These are phyloP conservation scores for Teleiodes luculella DNA, from an alignment of 2,888 invertebrate species.

Conservation along the genomic window DNA sequence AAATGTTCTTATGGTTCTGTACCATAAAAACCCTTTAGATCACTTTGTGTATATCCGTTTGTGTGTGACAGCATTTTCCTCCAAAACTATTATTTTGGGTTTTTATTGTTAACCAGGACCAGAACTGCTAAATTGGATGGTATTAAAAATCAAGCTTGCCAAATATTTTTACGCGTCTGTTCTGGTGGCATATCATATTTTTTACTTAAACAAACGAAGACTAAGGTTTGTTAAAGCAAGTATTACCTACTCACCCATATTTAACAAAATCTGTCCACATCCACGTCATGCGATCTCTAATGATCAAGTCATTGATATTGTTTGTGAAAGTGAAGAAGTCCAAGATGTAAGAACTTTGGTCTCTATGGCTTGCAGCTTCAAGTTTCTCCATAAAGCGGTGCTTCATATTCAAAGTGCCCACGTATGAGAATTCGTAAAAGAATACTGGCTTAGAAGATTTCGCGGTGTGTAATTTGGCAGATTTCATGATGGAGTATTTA, in stretches of 20 bases:
- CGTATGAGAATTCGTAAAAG: conserved; percentile 63
- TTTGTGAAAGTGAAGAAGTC: conserved; percentile 57
- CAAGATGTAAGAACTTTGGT: conserved; percentile 60
- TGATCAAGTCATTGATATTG: conserved; percentile 51
- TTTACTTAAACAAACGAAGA: too few species aligned
- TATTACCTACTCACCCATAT: conserved; percentile 55
- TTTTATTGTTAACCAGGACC: too few species aligned
- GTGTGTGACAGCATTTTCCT: too few species aligned
- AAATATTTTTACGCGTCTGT: too few species aligned
- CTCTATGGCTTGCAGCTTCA: conserved; percentile 66
- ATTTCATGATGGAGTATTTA: conserved; percentile 58
- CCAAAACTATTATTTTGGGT: too few species aligned
- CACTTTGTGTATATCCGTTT: too few species aligned
- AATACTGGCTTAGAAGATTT: conserved; percentile 44
- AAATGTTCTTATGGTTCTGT: too few species aligned
- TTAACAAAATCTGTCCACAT: conserved; percentile 69
- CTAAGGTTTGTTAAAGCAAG: too few species aligned
- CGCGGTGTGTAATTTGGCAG: conserved; percentile 50
- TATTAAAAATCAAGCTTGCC: too few species aligned
- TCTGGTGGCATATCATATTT: too few species aligned
- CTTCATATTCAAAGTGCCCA: conserved; percentile 55
- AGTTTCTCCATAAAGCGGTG: conserved; percentile 57
- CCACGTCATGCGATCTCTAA: conserved; percentile 54
- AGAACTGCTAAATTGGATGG: too few species aligned
- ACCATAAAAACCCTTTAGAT: too few species aligned